A percentile compares a stretch with the other conserved stretches of the same genome.
phyloP scores from a whole-genome alignment of 2,888 invertebrate genomes.

The Volucella inflata region DNA sequence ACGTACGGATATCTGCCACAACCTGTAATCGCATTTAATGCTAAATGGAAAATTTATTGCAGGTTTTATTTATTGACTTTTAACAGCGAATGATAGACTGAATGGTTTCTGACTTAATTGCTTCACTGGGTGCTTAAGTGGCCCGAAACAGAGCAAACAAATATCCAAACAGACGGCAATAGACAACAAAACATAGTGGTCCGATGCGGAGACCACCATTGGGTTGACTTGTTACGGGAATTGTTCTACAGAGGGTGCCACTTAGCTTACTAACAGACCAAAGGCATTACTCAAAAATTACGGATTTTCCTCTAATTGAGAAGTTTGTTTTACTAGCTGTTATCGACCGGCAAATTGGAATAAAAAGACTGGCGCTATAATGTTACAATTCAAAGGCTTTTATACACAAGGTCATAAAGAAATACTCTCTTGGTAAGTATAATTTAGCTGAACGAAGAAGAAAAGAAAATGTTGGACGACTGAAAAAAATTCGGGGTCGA shows the following conservation, averaged over 20 bases:
- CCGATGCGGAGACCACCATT: conserved; percentile 53
- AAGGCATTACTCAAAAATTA: conserved; percentile 73
- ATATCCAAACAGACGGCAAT: conserved; percentile 17
- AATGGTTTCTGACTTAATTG: conserved; percentile 76
- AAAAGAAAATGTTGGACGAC: no score
- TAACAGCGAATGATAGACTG: conserved; percentile 76
- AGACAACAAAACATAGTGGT: conserved; percentile 1
- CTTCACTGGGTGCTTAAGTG: conserved; percentile 75
- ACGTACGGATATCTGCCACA: conserved; percentile 31
- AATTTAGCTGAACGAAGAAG: no score
- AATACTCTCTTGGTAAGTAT: no score
- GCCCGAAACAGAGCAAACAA: conserved; percentile 57
- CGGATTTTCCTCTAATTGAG: conserved; percentile 72
- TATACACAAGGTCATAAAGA: no score
- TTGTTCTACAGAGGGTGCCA: conserved; percentile 66
- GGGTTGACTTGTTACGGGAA: conserved; percentile 46
- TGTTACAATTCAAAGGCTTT: no score
- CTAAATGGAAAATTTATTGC: conserved; percentile 76
- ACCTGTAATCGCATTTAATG: conserved; percentile 75
- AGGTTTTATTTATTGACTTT: conserved; percentile 76
- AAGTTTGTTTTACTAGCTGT: conserved; percentile 70
- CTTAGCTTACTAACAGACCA: conserved; percentile 54
- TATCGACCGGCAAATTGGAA: conserved; percentile 42
- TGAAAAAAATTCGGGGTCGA: no score
- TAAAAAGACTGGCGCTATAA: background rate